Percentiles rank a stretch among this genome's conserved stretches.
Conservation (phyloP, 2,888 invertebrate genomes). For the Cheilosia impressa region DNA sequence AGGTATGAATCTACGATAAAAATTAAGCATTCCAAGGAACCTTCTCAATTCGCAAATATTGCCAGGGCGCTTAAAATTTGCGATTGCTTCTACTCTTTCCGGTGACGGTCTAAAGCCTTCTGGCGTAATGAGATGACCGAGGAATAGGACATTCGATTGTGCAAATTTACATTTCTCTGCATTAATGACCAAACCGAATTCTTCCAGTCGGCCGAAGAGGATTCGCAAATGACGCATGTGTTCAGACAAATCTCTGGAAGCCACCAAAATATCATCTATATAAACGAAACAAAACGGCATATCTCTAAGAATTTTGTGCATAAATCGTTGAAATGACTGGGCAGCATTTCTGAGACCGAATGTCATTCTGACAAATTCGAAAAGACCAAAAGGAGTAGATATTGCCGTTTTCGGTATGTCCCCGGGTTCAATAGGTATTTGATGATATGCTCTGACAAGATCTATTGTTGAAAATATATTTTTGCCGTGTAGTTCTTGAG, state of each 20-base stretch:
- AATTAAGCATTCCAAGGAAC: conserved; percentile 69
- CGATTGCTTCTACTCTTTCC: conserved; percentile 55
- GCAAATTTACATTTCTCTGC: too few relatives aligned
- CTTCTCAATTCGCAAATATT: conserved; percentile 57
- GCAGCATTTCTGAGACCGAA: conserved; percentile 79
- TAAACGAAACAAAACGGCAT: conserved; percentile 76
- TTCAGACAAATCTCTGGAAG: conserved; percentile 54
- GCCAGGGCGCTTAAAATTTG: conserved; percentile 38
- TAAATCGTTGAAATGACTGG: conserved; percentile 79
- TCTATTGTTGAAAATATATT: conserved; percentile 60
- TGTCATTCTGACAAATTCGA: conserved; percentile 78
- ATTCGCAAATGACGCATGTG: conserved; percentile 70
- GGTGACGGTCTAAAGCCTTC: conserved; percentile 58
- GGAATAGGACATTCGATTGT: conserved; percentile 15
- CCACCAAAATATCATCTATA: conserved; percentile 77
- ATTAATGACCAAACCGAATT: conserved; percentile 75
- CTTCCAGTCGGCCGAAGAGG: conserved; percentile 68
- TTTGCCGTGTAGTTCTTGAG: conserved; percentile 44
- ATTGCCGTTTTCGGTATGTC: conserved; percentile 71
- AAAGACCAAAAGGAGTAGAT: conserved; percentile 79
- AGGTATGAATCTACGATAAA: conserved; percentile 39
- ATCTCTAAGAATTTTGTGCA: conserved; percentile 76
- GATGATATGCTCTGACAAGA: conserved; percentile 54
- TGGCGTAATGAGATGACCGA: conserved; percentile 48
- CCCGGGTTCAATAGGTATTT: conserved; percentile 38